Conservation (phyloP, 1,140 invertebrate species). For the Euglossa dilemma region DNA sequence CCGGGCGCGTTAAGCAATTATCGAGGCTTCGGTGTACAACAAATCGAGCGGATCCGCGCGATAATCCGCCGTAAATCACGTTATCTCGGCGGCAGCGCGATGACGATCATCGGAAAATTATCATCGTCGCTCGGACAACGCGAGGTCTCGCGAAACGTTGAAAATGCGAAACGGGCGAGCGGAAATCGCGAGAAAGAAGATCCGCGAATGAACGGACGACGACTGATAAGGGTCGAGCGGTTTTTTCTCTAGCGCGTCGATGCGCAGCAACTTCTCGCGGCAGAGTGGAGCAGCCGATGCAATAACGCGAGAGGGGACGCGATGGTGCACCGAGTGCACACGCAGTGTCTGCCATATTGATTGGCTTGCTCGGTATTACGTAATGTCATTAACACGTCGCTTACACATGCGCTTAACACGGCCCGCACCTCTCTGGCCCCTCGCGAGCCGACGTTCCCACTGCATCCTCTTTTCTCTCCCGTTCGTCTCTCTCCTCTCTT, state of each 20-base stretch:
- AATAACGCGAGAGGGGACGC: slow-evolving; percentile 57
- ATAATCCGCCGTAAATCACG: slow-evolving; percentile 19
- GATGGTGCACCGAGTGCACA: slow-evolving; percentile 64
- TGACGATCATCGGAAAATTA: slow-evolving; percentile 6
- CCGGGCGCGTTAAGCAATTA: neutral
- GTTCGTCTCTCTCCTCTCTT: slow-evolving; percentile 20
- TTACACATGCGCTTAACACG: slow-evolving; percentile 74
- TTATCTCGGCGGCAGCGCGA: neutral
- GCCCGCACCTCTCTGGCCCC: slow-evolving; percentile 34
- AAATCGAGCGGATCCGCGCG: slow-evolving; percentile 1
- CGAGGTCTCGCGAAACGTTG: too few relatives aligned
- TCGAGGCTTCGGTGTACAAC: neutral
- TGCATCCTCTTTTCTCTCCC: slow-evolving; percentile 43
- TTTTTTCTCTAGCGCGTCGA: neutral
- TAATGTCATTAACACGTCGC: slow-evolving; percentile 81
- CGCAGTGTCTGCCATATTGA: slow-evolving; percentile 77
- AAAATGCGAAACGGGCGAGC: too few relatives aligned
- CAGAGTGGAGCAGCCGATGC: slow-evolving; percentile 20
- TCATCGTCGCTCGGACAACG: neutral
- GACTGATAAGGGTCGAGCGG: neutral
- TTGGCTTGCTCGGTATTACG: slow-evolving; percentile 78
- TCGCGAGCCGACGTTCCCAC: slow-evolving; percentile 48
- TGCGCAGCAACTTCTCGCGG: slow-evolving; percentile 1
- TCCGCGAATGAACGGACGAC: neutral
- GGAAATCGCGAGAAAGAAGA: neutral